Base-by-base conservation (phyloP, 2,113 vertebrate species). In the Pholis gunnellus region DNA sequence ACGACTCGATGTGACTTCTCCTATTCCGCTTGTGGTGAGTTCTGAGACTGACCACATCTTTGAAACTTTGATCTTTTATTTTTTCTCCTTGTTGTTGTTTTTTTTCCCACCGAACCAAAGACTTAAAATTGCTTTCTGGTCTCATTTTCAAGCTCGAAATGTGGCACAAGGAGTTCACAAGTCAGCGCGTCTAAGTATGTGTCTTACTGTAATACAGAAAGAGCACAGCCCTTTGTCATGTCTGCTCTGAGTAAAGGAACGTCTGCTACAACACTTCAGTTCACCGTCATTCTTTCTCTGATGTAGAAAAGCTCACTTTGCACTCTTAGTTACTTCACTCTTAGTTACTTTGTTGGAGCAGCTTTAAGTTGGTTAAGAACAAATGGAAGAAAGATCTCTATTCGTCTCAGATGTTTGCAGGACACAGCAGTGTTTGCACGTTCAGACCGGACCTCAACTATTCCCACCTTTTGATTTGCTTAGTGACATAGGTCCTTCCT, bases 1-100 rank as follows among this genome's bases (percentile, higher is more conserved):
- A 36, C 0, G 18, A 77, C 71, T 72, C 42, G 10, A 74, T 60
- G 65, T 18, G 65, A 78, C 84, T 81, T 81, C 83, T 72, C 59
- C 38, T 27, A 15, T 88, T 80, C 63, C 68, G 20, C 64, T 72
- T 82, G 83, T 85, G 88, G 88, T 90, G 79, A 50, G 34, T 42
- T 84, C 57, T 27, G 65, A 68, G 48, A 75, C 15, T 25, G 9
- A 84, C 76, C 79, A 31, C 86, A 85, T 78, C 77, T 54, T 64
- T 89, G 59, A 48, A 66, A 42, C 84, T 89, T 85, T 83, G 75
- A 87, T 79, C 60, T 60, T 60, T 56, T 78, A 10, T n/a, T 42
- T 57, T 78, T 48, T 75, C 31, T 44, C 29, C 42, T 81, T 54
- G 18, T 72, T 78, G 75, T 82, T 77, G 18, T 60, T 65, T 46